Conservation (phyloP, 2,797 vertebrate genomes). For the Scolopax bukidnonensis region DNA sequence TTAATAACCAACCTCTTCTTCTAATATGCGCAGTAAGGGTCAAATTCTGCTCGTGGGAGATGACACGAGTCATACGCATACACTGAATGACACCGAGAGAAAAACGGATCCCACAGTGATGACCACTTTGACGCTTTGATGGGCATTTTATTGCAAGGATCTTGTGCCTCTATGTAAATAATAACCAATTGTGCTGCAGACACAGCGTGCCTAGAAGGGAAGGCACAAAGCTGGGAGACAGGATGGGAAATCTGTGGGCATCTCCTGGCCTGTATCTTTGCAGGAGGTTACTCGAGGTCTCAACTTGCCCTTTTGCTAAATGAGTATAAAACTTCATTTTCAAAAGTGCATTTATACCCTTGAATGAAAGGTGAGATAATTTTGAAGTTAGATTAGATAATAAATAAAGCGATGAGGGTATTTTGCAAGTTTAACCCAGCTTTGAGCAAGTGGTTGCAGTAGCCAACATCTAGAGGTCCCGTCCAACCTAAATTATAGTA, state of each 20-base stretch:
- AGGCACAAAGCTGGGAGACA: background rate
- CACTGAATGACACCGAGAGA: background rate
- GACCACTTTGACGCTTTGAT: background rate
- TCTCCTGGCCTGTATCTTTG: background rate
- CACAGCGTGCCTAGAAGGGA: background rate
- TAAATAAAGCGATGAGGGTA: background rate
- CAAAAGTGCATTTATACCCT: background rate
- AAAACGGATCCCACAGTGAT: background rate
- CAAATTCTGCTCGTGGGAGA: background rate
- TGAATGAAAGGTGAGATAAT: background rate
- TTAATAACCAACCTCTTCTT: conserved; percentile 28
- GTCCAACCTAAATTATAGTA: background rate
- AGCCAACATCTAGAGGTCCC: background rate
- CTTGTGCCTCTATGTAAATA: conserved; percentile 13
- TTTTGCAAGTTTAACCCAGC: background rate
- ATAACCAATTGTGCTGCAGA: background rate
- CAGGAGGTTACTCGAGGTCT: background rate
- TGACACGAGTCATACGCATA: background rate
- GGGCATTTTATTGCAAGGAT: background rate
- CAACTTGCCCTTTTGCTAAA: background rate
- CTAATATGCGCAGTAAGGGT: conserved; percentile 18
- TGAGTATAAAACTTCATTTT: background rate
- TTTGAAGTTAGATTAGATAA: background rate
- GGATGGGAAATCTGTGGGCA: background rate
- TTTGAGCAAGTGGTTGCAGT: background rate